Percentiles rank a stretch among this genome's conserved stretches.
phyloP scores from a whole-genome alignment of 2,888 invertebrate genomes.

The Strigamia maritima region DNA sequence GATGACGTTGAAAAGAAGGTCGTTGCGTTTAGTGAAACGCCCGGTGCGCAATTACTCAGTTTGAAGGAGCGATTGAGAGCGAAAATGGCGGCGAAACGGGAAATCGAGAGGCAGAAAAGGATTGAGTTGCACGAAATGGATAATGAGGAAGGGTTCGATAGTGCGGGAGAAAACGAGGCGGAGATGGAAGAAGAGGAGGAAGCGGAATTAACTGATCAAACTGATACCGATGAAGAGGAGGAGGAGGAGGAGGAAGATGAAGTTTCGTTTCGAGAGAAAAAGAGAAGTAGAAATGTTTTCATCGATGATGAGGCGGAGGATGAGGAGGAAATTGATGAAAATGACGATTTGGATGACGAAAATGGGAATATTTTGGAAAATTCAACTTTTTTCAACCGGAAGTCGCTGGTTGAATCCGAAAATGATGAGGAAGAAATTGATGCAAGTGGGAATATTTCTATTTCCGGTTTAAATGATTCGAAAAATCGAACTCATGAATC shows the following conservation, averaged over 20 bases:
- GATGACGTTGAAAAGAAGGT: conserved; percentile 48
- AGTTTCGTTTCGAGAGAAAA: conserved; percentile 44
- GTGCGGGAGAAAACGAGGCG: conserved; percentile 46
- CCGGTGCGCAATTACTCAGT: conserved; percentile 68
- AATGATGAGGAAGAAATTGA: no score
- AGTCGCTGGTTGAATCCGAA: no score
- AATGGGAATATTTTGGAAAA: no score
- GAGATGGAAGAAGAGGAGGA: conserved; percentile 51
- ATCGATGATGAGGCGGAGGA: conserved; percentile 58
- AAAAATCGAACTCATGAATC: no score
- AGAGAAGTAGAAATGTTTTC: conserved; percentile 51
- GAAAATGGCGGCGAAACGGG: conserved; percentile 67
- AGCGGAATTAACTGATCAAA: conserved; percentile 52
- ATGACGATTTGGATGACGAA: conserved; percentile 44
- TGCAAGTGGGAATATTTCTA: no score
- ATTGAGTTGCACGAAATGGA: conserved; percentile 55
- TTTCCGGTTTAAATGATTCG: no score
- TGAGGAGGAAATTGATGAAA: background rate
- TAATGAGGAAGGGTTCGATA: conserved; percentile 51
- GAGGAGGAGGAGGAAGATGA: conserved; percentile 50
- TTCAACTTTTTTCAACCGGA: no score
- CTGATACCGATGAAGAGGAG: conserved; percentile 50
- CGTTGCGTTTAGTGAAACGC: conserved; percentile 54
- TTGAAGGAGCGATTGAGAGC: conserved; percentile 68
- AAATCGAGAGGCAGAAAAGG: conserved; percentile 67